Evolutionary conservation across 1,140 invertebrate genomes (phyloP).

Genomic region (Trialeurodes vaporariorum): DNA sequence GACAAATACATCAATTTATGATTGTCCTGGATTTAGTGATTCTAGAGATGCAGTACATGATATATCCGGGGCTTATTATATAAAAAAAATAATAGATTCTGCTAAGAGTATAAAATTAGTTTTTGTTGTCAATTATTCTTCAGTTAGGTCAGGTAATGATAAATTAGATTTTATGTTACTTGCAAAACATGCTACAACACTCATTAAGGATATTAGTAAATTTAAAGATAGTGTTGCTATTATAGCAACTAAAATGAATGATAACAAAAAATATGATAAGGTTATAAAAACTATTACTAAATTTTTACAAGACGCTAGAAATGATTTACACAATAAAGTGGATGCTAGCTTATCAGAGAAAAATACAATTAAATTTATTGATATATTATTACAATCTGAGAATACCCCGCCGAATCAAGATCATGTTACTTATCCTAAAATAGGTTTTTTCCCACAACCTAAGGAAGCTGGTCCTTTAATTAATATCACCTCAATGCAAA

Average conservation of each 20-base stretch:
- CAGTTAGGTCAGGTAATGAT: conserved; percentile 15
- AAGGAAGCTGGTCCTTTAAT: conserved; percentile 10
- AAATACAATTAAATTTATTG: conserved; percentile 15
- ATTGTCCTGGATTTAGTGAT: conserved; percentile 25
- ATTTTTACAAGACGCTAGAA: conserved; percentile 1
- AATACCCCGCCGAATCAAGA: neutral
- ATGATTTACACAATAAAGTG: neutral
- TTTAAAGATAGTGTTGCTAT: conserved; percentile 16
- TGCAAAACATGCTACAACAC: conserved; percentile 6
- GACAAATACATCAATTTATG: conserved; percentile 15
- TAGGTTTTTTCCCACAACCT: conserved; percentile 14
- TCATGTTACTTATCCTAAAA: neutral
- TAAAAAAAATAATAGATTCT: conserved; percentile 18
- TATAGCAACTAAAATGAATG: conserved; percentile 21
- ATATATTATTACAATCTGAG: conserved; percentile 11
- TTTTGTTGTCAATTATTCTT: conserved; percentile 17
- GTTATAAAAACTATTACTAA: conserved; percentile 1
- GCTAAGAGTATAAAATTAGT: conserved; percentile 18
- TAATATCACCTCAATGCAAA: neutral
- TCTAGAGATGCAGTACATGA: conserved; percentile 18
- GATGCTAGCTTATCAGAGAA: neutral
- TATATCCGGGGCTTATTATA: conserved; percentile 20
- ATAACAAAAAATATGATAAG: neutral
- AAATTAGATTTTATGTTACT: conserved; percentile 19
- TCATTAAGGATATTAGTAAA: conserved; percentile 18